These are phyloP conservation scores for Synanthedon tipuliformis DNA, from an alignment of 2,888 invertebrate genomes.

Conservation along the genomic window DNA sequence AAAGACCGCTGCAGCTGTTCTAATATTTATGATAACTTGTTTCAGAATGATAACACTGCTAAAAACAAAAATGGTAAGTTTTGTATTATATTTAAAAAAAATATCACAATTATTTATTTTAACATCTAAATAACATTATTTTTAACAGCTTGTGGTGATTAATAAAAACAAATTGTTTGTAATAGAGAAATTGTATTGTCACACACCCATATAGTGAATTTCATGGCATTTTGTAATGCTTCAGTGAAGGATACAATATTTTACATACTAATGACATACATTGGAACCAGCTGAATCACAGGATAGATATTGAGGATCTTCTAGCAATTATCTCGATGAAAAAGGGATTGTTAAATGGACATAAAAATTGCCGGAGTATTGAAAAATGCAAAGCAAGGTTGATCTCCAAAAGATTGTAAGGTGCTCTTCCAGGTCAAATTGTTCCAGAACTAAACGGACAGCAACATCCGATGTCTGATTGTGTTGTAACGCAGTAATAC, in stretches of 20 bases:
- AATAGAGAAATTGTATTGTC: too few relatives aligned
- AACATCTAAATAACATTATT: not conserved
- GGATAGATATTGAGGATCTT: not conserved
- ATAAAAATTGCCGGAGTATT: not conserved
- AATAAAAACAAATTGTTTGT: too few relatives aligned
- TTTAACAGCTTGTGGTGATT: not conserved
- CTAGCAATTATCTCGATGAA: too few relatives aligned
- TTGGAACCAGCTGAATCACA: not conserved
- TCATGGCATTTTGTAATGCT: too few relatives aligned
- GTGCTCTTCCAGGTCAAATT: not conserved
- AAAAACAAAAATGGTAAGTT: conserved; percentile 70
- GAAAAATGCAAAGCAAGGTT: not conserved
- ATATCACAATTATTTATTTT: not conserved
- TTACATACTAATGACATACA: not conserved
- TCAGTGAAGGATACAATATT: too few relatives aligned
- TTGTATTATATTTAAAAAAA: conserved; percentile 1
- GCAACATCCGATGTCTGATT: not conserved
- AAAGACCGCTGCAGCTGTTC: conserved; percentile 1
- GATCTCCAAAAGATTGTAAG: not conserved
- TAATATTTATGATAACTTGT: conserved; percentile 18
- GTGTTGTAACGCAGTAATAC: not conserved
- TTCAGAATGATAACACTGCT: conserved; percentile 70
- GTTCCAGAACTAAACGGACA: not conserved
- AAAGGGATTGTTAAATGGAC: too few relatives aligned
- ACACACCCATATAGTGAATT: too few relatives aligned